Evolutionary conservation across 1,140 invertebrate species (phyloP), one percentile per base, ranked within the genome.

Genomic region (Drosophila navojoa): DNA sequence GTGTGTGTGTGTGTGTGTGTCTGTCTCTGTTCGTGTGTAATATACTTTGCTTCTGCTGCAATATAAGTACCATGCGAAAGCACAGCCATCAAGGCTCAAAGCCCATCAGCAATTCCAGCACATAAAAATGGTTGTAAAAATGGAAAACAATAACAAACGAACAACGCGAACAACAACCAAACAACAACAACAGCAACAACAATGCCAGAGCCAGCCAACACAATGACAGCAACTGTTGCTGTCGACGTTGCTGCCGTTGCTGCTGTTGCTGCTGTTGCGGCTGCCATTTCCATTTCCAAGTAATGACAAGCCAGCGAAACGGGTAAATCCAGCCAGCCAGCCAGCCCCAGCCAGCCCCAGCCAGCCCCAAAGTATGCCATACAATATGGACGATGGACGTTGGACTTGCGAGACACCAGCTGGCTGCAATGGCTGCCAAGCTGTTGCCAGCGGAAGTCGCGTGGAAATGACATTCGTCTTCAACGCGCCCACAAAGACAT

Each of bases 381-480:
- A 69, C 29, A 55, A 71, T 52, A 66, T 19, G 25, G 40, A 0
- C 15, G 16, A 15, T n/a, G 35, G 32, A 52, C 60, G 27, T 27
- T 53, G 32, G 49, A 63, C 60, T 29, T 5, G 19, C 35, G 16
- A 29, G 22, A 61, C 45, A 38, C n/a, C 47, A 53, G 35, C 50
- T 29, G 47, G 35, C 35, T 38, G 35, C 35, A 38, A 38, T 38
- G 22, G 47, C 19, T 49, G 67, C 60, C 67, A 71, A 64, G 40
- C 58, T 71, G 60, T 75, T 75, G 60, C 19, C 72, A 64, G 57
- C 67, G 76, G 72, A 61, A 78, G 60, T 71, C 68, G 77, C 74
- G 59, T 87, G 82, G 73, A 87, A 82, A 78, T 82, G 84, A 89
- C 81, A 86, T 86, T 86, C 82, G 81, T 86, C 81, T 81, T 81